Conservation (phyloP, 64 coral and sea anemone genomes). For the Porites lutea region DNA sequence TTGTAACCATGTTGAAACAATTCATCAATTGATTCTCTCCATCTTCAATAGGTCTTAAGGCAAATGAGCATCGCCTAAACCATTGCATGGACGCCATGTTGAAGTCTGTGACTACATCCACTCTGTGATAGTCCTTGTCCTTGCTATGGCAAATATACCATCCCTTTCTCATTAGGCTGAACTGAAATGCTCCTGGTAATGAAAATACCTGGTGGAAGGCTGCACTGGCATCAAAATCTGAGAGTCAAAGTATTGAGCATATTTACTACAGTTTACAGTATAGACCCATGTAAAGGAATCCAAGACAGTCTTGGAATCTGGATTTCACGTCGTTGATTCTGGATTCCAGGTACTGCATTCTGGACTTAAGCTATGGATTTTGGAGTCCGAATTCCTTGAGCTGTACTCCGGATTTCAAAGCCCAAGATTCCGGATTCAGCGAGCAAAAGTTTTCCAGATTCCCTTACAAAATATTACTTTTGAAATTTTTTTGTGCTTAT, state of each 20-base stretch:
- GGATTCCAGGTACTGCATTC: too few relatives aligned
- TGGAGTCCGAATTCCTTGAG: too few relatives aligned
- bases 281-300: too few relatives aligned
- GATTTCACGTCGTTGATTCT: too few relatives aligned
- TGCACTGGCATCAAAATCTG: neutral
- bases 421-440: too few relatives aligned
- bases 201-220: neutral
- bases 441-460: too few relatives aligned
- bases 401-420: too few relatives aligned
- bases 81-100: slow-evolving; percentile 13
- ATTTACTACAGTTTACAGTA: too few relatives aligned
- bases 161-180: slow-evolving; percentile 50
- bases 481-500: too few relatives aligned
- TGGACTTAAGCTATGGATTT: too few relatives aligned
- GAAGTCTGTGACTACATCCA: slow-evolving; percentile 37
- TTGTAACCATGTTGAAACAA: slow-evolving; percentile 22
- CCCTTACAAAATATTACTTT: too few relatives aligned
- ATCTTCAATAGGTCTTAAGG: slow-evolving; percentile 24
- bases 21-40: slow-evolving; percentile 65
- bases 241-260: neutral
- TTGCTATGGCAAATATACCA: slow-evolving; percentile 69
- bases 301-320: too few relatives aligned
- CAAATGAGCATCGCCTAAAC: slow-evolving; percentile 70
- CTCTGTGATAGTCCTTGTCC: slow-evolving; percentile 3
- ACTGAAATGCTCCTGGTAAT: slow-evolving; percentile 64